Conservation (phyloP, 2,797 vertebrate species). For the Leptoclinus maculatus region DNA sequence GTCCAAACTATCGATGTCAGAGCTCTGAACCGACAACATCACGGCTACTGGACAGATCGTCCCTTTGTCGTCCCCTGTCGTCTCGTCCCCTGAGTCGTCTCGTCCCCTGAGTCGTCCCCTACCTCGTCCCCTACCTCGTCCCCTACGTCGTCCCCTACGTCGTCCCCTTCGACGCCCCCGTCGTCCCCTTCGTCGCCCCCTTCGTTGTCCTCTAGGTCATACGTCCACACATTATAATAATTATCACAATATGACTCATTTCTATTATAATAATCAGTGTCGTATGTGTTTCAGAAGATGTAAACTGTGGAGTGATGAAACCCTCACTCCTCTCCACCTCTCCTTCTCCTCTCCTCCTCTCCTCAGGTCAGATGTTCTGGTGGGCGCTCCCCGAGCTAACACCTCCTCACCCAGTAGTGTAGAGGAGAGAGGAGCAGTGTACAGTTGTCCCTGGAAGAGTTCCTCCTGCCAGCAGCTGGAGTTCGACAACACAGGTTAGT, state of each 20-base stretch:
- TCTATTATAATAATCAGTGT: neutral
- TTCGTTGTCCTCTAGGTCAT: too few relatives aligned
- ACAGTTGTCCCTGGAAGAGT: constrained; percentile 80
- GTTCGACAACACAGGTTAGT: constrained; percentile 77
- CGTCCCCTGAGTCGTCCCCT: too few relatives aligned
- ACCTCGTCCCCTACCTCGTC: too few relatives aligned
- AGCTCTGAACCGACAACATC: too few relatives aligned
- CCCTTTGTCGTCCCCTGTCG: too few relatives aligned
- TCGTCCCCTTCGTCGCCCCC: too few relatives aligned
- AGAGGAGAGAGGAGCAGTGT: constrained; percentile 83
- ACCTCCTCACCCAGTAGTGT: constrained; percentile 50
- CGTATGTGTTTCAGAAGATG: neutral
- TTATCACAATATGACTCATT: neutral
- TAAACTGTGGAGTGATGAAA: neutral
- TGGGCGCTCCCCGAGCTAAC: constrained; percentile 85
- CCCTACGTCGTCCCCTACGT: too few relatives aligned
- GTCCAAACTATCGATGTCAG: too few relatives aligned
- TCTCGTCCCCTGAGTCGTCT: too few relatives aligned
- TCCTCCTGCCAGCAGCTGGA: constrained; percentile 70
- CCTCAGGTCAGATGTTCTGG: constrained; percentile 79
- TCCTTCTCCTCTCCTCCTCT: neutral
- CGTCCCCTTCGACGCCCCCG: too few relatives aligned
- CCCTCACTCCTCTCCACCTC: neutral
- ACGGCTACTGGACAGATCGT: too few relatives aligned
- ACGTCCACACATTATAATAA: too few relatives aligned